Base-by-base conservation (phyloP, 2,888 invertebrate species). In the Tipula confusa region DNA sequence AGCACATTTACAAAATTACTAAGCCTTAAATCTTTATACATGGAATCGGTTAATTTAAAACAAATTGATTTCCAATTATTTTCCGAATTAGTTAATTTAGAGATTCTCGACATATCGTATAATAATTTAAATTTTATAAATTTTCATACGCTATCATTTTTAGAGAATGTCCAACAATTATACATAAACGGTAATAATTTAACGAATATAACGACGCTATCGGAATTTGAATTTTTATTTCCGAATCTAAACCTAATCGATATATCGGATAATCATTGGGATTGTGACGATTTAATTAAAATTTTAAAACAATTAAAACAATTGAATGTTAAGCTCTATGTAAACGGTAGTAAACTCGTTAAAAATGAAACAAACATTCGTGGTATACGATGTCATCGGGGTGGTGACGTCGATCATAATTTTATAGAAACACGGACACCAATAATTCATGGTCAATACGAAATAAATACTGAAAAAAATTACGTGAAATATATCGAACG, bases 261-360 rank as follows among this genome's bases (percentile, higher is more conserved):
- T 31, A 29, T 80, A n/a, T 29, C 80, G 29, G 31, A 80, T 80
- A 80, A 80, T 29, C n/a, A 80, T 80, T 80, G 80, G 80, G n/a
- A 29, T 80, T 80, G 80, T 80, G 31, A 80, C 15, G 7, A 80
- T 80, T 80, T 80, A 29, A 15, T n/a, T 2, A 13, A 13, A 24
- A 80, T 29, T n/a, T 15, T 80, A 29, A 80, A 80, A 9, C 29
- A 80, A 13, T 6, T 80, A 31, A 13, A 80, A n/a, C 1, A 0
- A 6, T 15, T 29, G 6, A 29, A 80, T 7, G 11, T 80, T 28
- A n/a, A 80, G 29, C 11, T 80, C 2, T 80, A 29, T 15, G 2
- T 80, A 29, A 31, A 2, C 9, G 29, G n/a, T 6, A 29, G 1
- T 15, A 29, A 29, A 80, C 1, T 80, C 5, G 80, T 29, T 13